Conservation (phyloP, 2,888 invertebrate species). For the Cataglyphis albicans region DNA sequence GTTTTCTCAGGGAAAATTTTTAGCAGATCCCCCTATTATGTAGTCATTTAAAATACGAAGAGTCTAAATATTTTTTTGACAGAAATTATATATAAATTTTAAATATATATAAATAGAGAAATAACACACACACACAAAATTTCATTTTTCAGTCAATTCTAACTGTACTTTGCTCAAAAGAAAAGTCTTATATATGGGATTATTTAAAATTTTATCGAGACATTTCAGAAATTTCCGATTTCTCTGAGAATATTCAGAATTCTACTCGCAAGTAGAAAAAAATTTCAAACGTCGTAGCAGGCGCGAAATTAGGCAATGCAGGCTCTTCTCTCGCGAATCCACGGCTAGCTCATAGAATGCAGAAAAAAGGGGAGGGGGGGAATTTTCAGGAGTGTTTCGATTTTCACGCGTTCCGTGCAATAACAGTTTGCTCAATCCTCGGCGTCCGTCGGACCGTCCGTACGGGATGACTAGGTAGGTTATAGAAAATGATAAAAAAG, state of each 20-base stretch:
- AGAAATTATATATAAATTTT: constrained; percentile 28
- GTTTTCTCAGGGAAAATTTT: background rate
- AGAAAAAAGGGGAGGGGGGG: constrained; percentile 41
- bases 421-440: constrained; percentile 85
- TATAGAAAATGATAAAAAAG: constrained; percentile 58
- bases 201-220: constrained; percentile 7
- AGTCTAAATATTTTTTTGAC: constrained; percentile 11
- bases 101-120: constrained; percentile 14
- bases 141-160: constrained; percentile 34
- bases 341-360: constrained; percentile 46
- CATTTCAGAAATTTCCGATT: constrained; percentile 11
- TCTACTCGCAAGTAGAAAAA: background rate
- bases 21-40: background rate
- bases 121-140: background rate
- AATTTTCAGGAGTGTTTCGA: constrained; percentile 73
- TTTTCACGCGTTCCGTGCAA: constrained; percentile 83
- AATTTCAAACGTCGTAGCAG: background rate
- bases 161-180: constrained; percentile 43
- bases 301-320: constrained; percentile 46
- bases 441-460: constrained; percentile 84
- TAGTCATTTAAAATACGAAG: background rate
- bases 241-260: constrained; percentile 10
- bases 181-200: background rate
- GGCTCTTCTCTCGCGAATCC: constrained; percentile 54
- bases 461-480: constrained; percentile 82